Evolutionary conservation across 2,888 invertebrate genomes (phyloP).

Genomic region (Perdita meconis): DNA sequence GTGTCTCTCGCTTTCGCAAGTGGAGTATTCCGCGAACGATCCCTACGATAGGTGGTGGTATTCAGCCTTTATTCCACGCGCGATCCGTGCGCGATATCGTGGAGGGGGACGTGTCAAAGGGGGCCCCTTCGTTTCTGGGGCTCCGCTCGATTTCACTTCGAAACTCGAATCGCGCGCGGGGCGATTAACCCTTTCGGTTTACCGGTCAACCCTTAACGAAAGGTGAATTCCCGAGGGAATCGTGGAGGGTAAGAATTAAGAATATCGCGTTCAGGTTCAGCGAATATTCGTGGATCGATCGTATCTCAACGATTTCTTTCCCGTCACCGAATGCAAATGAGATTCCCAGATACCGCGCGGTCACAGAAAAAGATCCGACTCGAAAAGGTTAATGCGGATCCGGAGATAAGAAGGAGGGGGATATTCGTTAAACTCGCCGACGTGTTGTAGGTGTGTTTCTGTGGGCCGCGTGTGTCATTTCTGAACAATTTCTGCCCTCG

Average conservation of each 20-base stretch:
- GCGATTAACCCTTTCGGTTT: too few species aligned
- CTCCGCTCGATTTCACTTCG: conserved; percentile 4
- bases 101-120: conserved; percentile 28
- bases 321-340: too few species aligned
- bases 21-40: conserved; percentile 47
- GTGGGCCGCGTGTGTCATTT: conserved; percentile 55
- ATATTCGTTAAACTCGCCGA: conserved; percentile 10
- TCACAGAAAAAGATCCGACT: too few species aligned
- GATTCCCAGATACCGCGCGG: too few species aligned
- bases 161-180: too few species aligned
- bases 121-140: background rate
- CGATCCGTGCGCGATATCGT: conserved; percentile 32
- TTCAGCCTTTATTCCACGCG: conserved; percentile 31
- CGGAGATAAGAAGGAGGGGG: conserved; percentile 5
- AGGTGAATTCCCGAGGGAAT: too few species aligned
- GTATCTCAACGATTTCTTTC: too few species aligned
- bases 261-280: too few species aligned
- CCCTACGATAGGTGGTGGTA: conserved; percentile 22
- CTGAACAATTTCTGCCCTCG: conserved; percentile 49
- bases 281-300: too few species aligned
- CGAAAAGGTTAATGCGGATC: conserved; percentile 7
- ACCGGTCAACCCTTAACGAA: too few species aligned
- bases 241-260: too few species aligned
- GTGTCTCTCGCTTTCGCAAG: conserved; percentile 51
- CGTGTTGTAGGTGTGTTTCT: background rate